Conservation (phyloP, 2,888 invertebrate genomes). For the Phengaris arion region DNA sequence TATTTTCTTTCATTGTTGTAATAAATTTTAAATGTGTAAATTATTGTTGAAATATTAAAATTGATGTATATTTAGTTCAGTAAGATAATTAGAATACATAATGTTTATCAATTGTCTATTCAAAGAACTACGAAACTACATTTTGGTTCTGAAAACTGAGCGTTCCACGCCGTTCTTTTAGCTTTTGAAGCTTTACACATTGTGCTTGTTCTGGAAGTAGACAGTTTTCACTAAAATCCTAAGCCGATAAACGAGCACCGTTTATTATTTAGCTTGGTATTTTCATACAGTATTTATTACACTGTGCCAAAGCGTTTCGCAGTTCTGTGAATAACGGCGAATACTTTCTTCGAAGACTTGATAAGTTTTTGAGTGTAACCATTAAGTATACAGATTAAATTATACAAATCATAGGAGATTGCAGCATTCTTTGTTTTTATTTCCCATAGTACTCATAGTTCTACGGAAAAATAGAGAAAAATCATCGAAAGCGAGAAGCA, state of each 20-base stretch:
- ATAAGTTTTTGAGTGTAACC: slow-evolving; percentile 57
- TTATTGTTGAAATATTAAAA: slow-evolving; percentile 55
- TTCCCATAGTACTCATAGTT: slow-evolving; percentile 34
- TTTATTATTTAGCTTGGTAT: too few relatives aligned
- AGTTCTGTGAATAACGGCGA: slow-evolving; percentile 41
- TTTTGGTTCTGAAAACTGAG: slow-evolving; percentile 16
- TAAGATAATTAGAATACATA: slow-evolving; percentile 45
- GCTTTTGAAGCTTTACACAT: too few relatives aligned
- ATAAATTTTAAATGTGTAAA: slow-evolving; percentile 49
- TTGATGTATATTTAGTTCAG: slow-evolving; percentile 49
- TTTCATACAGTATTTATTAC: too few relatives aligned
- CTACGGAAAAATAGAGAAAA: not conserved
- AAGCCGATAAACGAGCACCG: too few relatives aligned
- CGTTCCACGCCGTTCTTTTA: too few relatives aligned
- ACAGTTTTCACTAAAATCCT: too few relatives aligned
- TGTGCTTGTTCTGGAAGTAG: too few relatives aligned
- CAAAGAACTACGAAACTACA: slow-evolving; percentile 45
- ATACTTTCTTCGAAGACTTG: slow-evolving; percentile 54
- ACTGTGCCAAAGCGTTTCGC: slow-evolving; percentile 35
- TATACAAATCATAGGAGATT: slow-evolving; percentile 64
- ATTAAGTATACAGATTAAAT: slow-evolving; percentile 56
- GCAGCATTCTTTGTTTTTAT: slow-evolving; percentile 60
- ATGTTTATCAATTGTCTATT: slow-evolving; percentile 35
- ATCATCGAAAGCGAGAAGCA: not conserved
- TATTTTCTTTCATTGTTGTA: slow-evolving; percentile 28